These are phyloP conservation scores for Dorcus parallelipipedus DNA, from an alignment of 2,888 invertebrate species.

Conservation along the genomic window DNA sequence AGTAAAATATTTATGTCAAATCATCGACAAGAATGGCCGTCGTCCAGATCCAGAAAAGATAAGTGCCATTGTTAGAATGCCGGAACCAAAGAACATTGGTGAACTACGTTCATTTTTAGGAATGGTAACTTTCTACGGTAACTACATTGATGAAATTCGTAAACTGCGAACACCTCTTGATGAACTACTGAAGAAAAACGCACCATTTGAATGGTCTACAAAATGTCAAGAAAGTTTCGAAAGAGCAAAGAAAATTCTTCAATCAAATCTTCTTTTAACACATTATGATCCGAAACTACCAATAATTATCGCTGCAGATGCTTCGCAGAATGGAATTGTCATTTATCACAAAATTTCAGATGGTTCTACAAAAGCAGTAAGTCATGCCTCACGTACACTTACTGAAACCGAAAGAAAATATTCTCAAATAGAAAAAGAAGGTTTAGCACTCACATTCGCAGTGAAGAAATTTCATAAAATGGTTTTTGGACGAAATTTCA, in stretches of 20 bases:
- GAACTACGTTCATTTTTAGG: neutral
- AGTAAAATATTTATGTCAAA: too few species aligned
- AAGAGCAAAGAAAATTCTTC: constrained; percentile 5
- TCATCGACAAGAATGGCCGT: too few species aligned
- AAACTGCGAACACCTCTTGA: neutral
- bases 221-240: neutral
- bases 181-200: constrained; percentile 2
- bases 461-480: constrained; percentile 5
- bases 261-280: constrained; percentile 2
- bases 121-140: neutral
- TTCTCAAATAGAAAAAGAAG: constrained; percentile 9
- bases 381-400: neutral
- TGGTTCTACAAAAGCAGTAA: neutral
- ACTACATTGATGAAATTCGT: neutral
- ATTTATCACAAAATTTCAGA: neutral
- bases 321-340: constrained; percentile 1
- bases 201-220: neutral
- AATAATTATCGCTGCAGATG: neutral
- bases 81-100: constrained; percentile 2
- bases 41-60: constrained; percentile 6
- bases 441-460: constrained; percentile 2
- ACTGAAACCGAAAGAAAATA: neutral
- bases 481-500: constrained; percentile 6
- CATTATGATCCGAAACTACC: constrained; percentile 9
- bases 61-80: constrained; percentile 5